phyloP scores from a whole-genome alignment of 2,888 invertebrate genomes.

The Lycocerus yunnanus region DNA sequence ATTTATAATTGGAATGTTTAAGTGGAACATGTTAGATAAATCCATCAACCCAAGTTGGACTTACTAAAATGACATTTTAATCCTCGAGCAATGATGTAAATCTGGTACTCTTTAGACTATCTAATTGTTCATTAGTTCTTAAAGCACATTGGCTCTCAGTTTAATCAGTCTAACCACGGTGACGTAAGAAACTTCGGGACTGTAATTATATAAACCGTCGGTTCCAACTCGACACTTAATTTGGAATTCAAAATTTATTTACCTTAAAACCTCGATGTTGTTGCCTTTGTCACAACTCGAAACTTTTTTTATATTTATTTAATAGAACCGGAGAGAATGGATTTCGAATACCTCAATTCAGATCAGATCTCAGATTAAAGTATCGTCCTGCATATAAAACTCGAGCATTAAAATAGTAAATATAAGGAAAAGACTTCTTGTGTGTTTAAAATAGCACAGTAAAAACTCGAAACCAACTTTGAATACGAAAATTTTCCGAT shows the following conservation, averaged over 20 bases:
- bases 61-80: conserved; percentile 1
- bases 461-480: not conserved
- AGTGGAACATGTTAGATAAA: not conserved
- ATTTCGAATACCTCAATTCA: not conserved
- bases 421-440: not conserved
- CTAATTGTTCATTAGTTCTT: not conserved
- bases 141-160: not conserved
- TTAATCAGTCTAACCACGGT: not conserved
- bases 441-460: not conserved
- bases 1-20: not conserved
- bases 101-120: not conserved
- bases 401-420: not conserved
- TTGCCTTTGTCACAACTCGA: not conserved
- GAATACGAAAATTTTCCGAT: not conserved
- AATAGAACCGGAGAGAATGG: not conserved
- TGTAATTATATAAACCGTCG: not conserved
- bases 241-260: not conserved
- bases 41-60: not conserved
- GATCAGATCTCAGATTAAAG: not conserved
- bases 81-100: not conserved
- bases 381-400: not conserved
- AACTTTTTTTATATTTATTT: not conserved
- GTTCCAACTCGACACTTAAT: not conserved
- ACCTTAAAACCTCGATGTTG: not conserved
- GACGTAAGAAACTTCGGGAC: not conserved